phyloP scores from a whole-genome alignment of 2,888 invertebrate genomes.

The Orchestes rusci region DNA sequence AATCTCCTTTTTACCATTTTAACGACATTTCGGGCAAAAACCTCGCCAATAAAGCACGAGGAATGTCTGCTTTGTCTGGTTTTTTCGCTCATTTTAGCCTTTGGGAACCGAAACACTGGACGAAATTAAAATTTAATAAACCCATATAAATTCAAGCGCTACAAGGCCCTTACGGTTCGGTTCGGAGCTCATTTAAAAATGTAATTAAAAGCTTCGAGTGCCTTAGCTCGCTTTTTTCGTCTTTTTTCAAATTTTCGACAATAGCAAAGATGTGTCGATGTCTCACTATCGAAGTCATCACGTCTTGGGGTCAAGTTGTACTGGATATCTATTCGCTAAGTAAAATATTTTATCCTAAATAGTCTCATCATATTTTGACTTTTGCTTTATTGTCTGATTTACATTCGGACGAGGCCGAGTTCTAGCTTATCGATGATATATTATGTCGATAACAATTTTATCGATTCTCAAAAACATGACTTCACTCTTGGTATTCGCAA shows the following conservation, averaged over 20 bases:
- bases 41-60: slow-evolving; percentile 24
- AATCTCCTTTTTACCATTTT: slow-evolving; percentile 25
- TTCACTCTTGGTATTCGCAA: too few species aligned
- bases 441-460: too few species aligned
- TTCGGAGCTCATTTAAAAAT: slow-evolving; percentile 38
- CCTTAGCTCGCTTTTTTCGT: slow-evolving; percentile 9
- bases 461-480: too few species aligned
- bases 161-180: slow-evolving; percentile 24
- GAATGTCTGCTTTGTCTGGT: slow-evolving; percentile 22
- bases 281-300: too few species aligned
- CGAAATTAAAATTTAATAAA: slow-evolving; percentile 45
- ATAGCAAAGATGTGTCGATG: too few species aligned
- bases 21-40: slow-evolving; percentile 24
- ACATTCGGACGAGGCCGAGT: too few species aligned
- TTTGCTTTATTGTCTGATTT: too few species aligned
- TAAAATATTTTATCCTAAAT: too few species aligned
- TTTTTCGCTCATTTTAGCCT: slow-evolving; percentile 25
- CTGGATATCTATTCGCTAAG: too few species aligned
- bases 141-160: slow-evolving; percentile 43
- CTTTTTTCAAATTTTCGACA: slow-evolving; percentile 39
- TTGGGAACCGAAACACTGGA: slow-evolving; percentile 26
- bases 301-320: too few species aligned
- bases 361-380: too few species aligned
- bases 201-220: slow-evolving; percentile 38
- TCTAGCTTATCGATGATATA: too few species aligned